Base-by-base conservation (phyloP, 2,113 vertebrate species). In the Zosterops pallidus region DNA sequence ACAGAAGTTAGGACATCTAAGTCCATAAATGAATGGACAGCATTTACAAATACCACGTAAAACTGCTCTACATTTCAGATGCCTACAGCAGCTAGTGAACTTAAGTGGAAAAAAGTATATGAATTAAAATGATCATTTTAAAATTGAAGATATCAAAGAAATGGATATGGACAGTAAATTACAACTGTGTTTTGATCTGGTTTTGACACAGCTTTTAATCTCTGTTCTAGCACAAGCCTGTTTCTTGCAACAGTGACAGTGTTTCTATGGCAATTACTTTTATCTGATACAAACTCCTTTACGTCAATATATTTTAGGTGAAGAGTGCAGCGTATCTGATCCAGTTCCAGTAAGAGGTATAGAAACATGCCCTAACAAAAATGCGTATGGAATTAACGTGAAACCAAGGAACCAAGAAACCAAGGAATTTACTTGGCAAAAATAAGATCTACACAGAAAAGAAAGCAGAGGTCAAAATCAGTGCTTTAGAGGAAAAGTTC, bases 21-120 rank as follows among this genome's bases (percentile, higher is more conserved):
- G 4, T 52, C 9, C 14, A 31, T 37, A 56, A 71, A 41, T 42
- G 17, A 6, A 44, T 18, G 46, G 63, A 50, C 18, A 60, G 14
- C 3, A 7, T 18, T 33, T 18, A 15, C 11, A 84, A 56, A 91
- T 41, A 14, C 2, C 1, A 53, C 0, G 1, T 42, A 39, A 33
- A 69, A 62, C 5, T 57, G 11, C 11, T 69, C 47, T 35, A 69
- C 15, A 37, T 50, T 65, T 29, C 52, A 88, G 39, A 77, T 14
- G 9, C 4, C 41, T 11, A 67, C 2, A 52, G 16, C 5, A 76
- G 26, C 26, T 53, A 64, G 8, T 29, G 77, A 88, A 77, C 11
- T 29, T 39, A 33, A 46, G 12, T 5, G 7, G 14, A 85, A 56
- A 13, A 67, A 46, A 44, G 37, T 24, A 25, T n/a, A 50, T 28